phyloP scores from a whole-genome alignment of 1,140 invertebrate species.

The Dendroctonus ponderosae region DNA sequence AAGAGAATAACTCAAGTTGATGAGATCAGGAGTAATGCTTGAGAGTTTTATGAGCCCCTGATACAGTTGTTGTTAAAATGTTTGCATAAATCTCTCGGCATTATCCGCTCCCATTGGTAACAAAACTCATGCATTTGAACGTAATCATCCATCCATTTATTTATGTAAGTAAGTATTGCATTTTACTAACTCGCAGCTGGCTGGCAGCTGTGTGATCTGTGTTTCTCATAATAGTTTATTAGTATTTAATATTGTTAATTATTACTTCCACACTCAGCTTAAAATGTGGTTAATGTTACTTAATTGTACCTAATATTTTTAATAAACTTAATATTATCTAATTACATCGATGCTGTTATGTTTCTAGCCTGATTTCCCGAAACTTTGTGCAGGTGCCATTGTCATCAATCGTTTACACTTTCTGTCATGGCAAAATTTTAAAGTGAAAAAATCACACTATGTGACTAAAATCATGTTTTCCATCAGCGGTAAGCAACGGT shows the following conservation, averaged over 20 bases:
- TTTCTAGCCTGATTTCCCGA: too few relatives aligned
- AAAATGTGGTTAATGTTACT: conserved; percentile 46
- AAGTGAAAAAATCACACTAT: too few relatives aligned
- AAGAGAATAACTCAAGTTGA: not conserved
- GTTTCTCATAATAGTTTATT: conserved; percentile 35
- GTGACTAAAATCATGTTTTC: too few relatives aligned
- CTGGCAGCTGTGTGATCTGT: conserved; percentile 5
- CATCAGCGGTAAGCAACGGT: too few relatives aligned
- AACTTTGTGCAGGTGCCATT: too few relatives aligned
- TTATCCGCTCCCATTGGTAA: not conserved
- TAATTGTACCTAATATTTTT: conserved; percentile 49
- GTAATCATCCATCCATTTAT: conserved; percentile 34
- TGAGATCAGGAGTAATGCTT: too few relatives aligned
- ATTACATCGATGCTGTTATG: not conserved
- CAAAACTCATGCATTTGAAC: conserved; percentile 9
- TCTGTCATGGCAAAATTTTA: too few relatives aligned
- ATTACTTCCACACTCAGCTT: conserved; percentile 37
- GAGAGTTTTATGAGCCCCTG: not conserved
- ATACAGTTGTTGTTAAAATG: not conserved
- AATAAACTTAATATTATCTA: conserved; percentile 41
- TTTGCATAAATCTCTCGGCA: not conserved
- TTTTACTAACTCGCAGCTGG: conserved; percentile 18
- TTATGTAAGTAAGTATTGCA: conserved; percentile 15
- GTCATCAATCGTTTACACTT: too few relatives aligned
- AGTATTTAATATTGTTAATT: conserved; percentile 36